Base-by-base conservation (phyloP, 2,888 invertebrate species). In the Dolichopus griseipennis region DNA sequence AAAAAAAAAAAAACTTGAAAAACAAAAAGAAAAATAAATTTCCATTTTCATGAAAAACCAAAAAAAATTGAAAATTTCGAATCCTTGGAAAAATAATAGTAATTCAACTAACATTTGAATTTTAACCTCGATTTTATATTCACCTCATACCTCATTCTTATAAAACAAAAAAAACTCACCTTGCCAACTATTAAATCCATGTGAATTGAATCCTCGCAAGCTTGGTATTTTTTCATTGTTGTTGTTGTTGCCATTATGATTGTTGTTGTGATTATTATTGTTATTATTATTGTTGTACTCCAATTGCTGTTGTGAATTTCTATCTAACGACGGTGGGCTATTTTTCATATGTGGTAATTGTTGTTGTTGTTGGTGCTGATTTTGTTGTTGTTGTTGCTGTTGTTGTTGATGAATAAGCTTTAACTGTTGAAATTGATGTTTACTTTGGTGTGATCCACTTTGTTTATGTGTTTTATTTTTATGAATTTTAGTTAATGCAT, bases 281-380 rank as follows among this genome's bases (percentile, higher is more conserved):
- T 65, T 15, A 15, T 65, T 37, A n/a, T 21, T 63, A 27, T 52
- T 52, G 15, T 52, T 52, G 18, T 15, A 52, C 78, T 77, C 64
- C 78, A 73, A 68, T 80, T 79, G 72, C 79, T 79, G 74, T 79
- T 52, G 18, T 52, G 52, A 18, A 52, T 52, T 52, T 80, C 67
- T 79, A 79, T 68, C 79, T 78, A 74, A 79, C 79, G 66, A 75
- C 74, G 70, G 74, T 75, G 66, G 77, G 76, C 64, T 75, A 71
- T 61, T 78, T 68, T 76, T 78, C 69, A 77, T 76, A 64, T 75
- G 77, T 63, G 75, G 78, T 69, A 77, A 76, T 65, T 76, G 77
- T 61, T 75, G 77, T 64, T 73, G 76, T 68, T 78, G 76, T 69
- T 75, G 75, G 71, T 75, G 75, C 20, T 76, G 74, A 64, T 73